phyloP scores from a whole-genome alignment of 2,113 vertebrate species.

The Marmota flaviventris region DNA sequence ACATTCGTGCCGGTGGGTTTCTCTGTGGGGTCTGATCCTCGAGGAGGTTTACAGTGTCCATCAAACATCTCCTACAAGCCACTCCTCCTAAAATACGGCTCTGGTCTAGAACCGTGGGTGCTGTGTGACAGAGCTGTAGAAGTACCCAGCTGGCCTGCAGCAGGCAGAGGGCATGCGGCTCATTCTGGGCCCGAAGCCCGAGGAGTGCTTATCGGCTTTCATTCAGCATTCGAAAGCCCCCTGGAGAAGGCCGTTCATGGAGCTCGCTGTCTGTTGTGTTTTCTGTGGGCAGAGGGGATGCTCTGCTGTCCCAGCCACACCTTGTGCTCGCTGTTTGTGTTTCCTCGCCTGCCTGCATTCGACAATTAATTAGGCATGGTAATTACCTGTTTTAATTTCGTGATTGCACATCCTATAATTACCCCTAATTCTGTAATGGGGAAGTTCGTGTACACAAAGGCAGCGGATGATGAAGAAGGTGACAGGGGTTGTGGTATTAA shows the following conservation, averaged over 20 bases:
- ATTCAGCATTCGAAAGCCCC: not conserved
- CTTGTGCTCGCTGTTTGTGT: conserved; percentile 61
- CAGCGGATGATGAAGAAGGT: conserved; percentile 40
- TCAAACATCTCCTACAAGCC: not conserved
- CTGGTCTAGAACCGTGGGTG: not conserved
- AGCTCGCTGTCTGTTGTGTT: not conserved
- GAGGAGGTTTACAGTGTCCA: not conserved
- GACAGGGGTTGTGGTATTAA: conserved; percentile 23
- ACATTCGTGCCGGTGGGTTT: not conserved
- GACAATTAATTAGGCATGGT: conserved; percentile 82
- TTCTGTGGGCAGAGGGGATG: conserved; percentile 39
- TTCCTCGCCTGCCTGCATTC: conserved; percentile 71
- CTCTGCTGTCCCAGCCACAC: conserved; percentile 35
- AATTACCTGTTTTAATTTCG: conserved; percentile 84
- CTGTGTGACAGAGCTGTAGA: not conserved
- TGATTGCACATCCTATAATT: conserved; percentile 83
- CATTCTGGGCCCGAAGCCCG: not conserved
- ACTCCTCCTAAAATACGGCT: not conserved
- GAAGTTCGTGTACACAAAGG: conserved; percentile 79
- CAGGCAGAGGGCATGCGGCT: rapidly evolving
- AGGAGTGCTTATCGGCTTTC: not conserved
- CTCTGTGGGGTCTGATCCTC: not conserved
- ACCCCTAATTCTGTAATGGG: conserved; percentile 80
- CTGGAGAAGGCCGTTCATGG: not conserved
- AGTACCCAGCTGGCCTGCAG: not conserved